Percentiles rank a stretch among this genome's conserved stretches.
Evolutionary conservation across 2,113 vertebrate genomes (phyloP).

Genomic region (Aythya baeri): DNA sequence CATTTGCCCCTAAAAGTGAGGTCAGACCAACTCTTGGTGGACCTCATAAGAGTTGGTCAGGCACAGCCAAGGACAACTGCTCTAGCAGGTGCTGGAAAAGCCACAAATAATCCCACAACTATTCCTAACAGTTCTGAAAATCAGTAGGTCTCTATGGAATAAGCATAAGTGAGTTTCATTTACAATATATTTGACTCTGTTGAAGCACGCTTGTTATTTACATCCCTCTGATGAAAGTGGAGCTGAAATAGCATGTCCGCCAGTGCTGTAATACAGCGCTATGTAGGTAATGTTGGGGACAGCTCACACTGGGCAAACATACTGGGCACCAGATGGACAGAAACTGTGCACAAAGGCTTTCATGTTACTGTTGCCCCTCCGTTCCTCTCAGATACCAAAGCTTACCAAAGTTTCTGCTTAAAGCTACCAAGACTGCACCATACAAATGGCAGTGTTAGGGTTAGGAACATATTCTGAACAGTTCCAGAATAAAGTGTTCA

Average conservation of each 20-base stretch:
- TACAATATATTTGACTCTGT: neutral
- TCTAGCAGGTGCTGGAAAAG: neutral
- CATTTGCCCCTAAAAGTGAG: accelerated
- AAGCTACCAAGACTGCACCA: accelerated
- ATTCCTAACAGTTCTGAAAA: neutral
- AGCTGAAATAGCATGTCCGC: neutral
- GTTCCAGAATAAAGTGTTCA: neutral
- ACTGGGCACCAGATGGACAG: neutral
- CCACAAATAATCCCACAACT: neutral
- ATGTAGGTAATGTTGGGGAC: neutral
- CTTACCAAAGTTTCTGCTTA: neutral
- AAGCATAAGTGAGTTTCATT: neutral
- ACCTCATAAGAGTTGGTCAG: accelerated
- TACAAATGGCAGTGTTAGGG: accelerated
- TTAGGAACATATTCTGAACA: neutral
- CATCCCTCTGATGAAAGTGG: neutral
- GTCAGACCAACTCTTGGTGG: neutral
- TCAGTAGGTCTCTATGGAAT: neutral
- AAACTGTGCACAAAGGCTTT: neutral
- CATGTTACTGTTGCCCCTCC: neutral
- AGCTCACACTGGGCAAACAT: neutral
- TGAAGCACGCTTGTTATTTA: neutral
- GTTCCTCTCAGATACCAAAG: accelerated
- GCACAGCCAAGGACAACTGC: neutral
- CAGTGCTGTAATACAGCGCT: neutral